Evolutionary conservation across 2,888 invertebrate genomes (phyloP).

Genomic region (Epirrhoe alternata): DNA sequence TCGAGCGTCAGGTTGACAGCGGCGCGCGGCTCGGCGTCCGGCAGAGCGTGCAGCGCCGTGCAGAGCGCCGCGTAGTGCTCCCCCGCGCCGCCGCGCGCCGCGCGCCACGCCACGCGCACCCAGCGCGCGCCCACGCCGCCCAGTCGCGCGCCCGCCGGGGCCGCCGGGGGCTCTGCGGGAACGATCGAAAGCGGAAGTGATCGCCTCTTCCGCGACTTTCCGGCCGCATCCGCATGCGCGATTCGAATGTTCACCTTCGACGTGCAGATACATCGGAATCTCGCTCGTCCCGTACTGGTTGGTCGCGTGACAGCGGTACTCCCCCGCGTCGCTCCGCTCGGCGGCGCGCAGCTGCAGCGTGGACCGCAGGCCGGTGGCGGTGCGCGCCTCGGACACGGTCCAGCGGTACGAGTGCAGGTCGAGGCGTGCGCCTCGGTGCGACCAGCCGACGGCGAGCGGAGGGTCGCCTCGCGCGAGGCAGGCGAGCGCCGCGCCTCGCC

Average conservation of each 20-base stretch:
- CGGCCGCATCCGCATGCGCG: neutral
- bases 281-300: slow-evolving; percentile 89
- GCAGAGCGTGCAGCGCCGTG: slow-evolving; percentile 57
- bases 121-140: slow-evolving; percentile 86
- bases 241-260: slow-evolving; percentile 81
- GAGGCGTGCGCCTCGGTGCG: slow-evolving; percentile 87
- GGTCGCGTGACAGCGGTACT: slow-evolving; percentile 89
- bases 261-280: slow-evolving; percentile 86
- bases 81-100: slow-evolving; percentile 30
- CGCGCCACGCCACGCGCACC: slow-evolving; percentile 85
- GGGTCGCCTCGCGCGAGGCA: slow-evolving; percentile 92
- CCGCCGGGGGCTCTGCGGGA: slow-evolving; percentile 87
- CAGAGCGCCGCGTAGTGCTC: slow-evolving; percentile 55
- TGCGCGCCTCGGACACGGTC: slow-evolving; percentile 87
- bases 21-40: slow-evolving; percentile 46
- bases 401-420: slow-evolving; percentile 87
- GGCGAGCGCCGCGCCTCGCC: slow-evolving; percentile 84
- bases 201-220: neutral
- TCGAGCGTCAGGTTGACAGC: slow-evolving; percentile 62
- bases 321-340: slow-evolving; percentile 88
- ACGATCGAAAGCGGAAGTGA: neutral
- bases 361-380: slow-evolving; percentile 87
- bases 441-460: slow-evolving; percentile 92
- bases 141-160: slow-evolving; percentile 83
- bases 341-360: slow-evolving; percentile 87